These are phyloP conservation scores for Oceanodroma leucorhoa DNA, from an alignment of 2,797 vertebrate genomes.

Conservation along the genomic window DNA sequence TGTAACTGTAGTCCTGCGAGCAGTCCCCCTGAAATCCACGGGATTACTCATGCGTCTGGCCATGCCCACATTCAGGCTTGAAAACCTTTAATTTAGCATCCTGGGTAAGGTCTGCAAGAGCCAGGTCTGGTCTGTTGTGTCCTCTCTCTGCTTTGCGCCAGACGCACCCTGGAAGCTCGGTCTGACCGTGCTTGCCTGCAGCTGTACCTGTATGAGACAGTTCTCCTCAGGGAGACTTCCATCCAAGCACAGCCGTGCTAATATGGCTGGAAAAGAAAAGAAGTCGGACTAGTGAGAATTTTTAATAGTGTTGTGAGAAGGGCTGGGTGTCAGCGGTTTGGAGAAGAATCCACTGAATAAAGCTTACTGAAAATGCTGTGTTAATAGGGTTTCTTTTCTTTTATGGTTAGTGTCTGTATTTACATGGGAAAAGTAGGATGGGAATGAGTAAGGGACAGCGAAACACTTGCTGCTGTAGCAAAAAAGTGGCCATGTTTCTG, in stretches of 20 bases:
- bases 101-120: background rate
- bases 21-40: background rate
- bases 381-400: background rate
- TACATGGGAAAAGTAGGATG: background rate
- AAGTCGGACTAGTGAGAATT: background rate
- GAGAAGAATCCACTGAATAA: background rate
- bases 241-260: too few species aligned
- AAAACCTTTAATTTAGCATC: background rate
- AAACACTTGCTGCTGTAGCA: background rate
- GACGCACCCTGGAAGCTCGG: rapidly evolving
- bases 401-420: background rate
- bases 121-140: background rate
- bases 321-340: background rate
- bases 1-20: background rate
- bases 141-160: background rate
- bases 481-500: background rate
- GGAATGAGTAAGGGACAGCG: background rate
- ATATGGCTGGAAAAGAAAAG: background rate
- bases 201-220: background rate
- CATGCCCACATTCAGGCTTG: background rate
- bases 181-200: background rate
- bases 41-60: rapidly evolving
- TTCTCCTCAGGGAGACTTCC: background rate
- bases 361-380: background rate
- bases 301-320: background rate